Evolutionary conservation across 2,888 invertebrate genomes (phyloP).

Genomic region (Chaetogeoica ovagalla): DNA sequence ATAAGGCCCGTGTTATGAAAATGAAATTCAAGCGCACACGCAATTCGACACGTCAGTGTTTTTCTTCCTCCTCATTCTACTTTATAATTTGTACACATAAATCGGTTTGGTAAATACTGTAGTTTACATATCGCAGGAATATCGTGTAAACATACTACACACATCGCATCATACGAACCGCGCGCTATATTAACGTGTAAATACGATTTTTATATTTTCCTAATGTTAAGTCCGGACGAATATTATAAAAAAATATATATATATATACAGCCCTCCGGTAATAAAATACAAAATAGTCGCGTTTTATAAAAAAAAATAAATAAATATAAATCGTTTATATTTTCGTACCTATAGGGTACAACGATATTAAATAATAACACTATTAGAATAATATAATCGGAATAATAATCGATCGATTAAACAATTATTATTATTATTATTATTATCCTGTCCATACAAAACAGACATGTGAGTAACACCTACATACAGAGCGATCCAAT

Average conservation of each 20-base stretch:
- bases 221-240: not conserved
- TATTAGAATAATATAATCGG: not conserved
- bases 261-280: too few species aligned
- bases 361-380: not conserved
- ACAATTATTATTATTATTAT: conserved; percentile 34
- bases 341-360: not conserved
- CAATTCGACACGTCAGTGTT: conserved; percentile 37
- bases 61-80: not conserved
- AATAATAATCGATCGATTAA: not conserved
- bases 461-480: not conserved
- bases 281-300: too few species aligned
- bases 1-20: conserved; percentile 9
- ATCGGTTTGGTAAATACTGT: conserved; percentile 30
- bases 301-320: not conserved
- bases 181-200: not conserved
- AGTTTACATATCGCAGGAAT: conserved; percentile 7
- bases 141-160: not conserved
- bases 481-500: too few species aligned
- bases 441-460: conserved; percentile 34
- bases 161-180: conserved; percentile 14
- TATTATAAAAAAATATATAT: too few species aligned
- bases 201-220: not conserved
- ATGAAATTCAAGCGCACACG: conserved; percentile 29
- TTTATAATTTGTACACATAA: not conserved
- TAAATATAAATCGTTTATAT: not conserved